phyloP scores from a whole-genome alignment of 2,797 vertebrate genomes.

The Falco concolor region DNA sequence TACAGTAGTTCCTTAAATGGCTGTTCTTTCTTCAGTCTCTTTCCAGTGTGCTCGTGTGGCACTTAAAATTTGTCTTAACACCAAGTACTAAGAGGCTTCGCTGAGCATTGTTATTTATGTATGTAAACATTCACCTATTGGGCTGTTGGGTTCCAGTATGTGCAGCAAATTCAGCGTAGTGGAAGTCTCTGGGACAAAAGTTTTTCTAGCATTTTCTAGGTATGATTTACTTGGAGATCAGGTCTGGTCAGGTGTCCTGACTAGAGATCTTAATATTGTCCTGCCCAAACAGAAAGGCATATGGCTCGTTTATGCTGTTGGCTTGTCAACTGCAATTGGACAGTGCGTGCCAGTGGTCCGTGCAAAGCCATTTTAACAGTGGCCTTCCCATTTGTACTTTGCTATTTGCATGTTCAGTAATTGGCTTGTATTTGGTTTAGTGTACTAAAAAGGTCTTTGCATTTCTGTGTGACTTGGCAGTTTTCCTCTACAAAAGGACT shows the following conservation, averaged over 20 bases:
- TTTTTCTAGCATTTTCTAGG: background rate
- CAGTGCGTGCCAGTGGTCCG: background rate
- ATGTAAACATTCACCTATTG: background rate
- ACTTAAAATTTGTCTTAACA: background rate
- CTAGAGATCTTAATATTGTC: background rate
- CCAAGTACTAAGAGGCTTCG: background rate
- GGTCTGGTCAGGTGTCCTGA: background rate
- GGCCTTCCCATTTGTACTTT: background rate
- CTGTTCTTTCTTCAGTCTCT: background rate
- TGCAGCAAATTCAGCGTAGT: background rate
- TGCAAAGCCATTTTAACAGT: background rate
- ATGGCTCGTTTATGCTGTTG: background rate
- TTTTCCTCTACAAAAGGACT: background rate
- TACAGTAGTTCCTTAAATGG: background rate
- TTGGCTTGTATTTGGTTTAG: background rate
- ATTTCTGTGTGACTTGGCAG: fast-evolving
- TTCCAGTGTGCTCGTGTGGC: background rate
- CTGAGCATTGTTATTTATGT: background rate
- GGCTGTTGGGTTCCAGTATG: background rate
- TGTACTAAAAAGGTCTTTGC: background rate
- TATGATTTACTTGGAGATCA: background rate
- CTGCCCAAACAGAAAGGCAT: too few species aligned
- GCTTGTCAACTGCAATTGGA: background rate
- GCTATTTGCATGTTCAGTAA: background rate
- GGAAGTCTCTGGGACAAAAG: background rate